These are phyloP conservation scores for Eptesicus fuscus DNA, from an alignment of 2,113 vertebrate species.

Conservation along the genomic window DNA sequence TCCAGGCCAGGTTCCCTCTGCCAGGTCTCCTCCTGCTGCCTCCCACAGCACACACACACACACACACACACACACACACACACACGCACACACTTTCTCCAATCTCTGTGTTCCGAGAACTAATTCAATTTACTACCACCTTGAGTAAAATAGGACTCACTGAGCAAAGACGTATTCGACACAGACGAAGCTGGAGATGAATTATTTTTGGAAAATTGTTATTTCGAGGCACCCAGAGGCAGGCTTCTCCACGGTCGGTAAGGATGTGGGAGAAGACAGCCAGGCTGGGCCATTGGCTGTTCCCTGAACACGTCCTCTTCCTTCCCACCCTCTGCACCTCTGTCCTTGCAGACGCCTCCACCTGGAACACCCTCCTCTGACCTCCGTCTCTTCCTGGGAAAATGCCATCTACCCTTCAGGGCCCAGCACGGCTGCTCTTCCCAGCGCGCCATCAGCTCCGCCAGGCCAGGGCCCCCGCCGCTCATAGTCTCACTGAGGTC, in stretches of 20 bases:
- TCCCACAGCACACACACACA: not conserved
- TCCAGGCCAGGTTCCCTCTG: not conserved
- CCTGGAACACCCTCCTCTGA: not conserved
- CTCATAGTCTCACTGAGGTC: not conserved
- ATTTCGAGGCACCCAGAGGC: not conserved
- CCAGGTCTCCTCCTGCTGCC: not conserved
- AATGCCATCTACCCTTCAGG: not conserved
- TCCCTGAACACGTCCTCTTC: not conserved
- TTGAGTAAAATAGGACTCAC: not conserved
- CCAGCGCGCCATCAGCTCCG: not conserved
- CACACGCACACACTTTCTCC: not conserved
- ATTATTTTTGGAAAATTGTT: not conserved
- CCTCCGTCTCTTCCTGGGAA: not conserved
- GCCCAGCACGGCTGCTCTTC: not conserved
- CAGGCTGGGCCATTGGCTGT: fast-evolving
- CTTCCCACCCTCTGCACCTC: not conserved
- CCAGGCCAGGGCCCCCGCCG: not conserved
- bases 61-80: too few relatives aligned
- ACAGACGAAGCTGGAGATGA: not conserved
- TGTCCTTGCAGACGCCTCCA: too few relatives aligned
- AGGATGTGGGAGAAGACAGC: not conserved
- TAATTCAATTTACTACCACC: not conserved
- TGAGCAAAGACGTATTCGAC: not conserved
- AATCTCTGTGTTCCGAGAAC: not conserved
- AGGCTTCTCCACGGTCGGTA: not conserved